Conservation (phyloP, 2,113 vertebrate species). For the Onychostoma macrolepis region DNA sequence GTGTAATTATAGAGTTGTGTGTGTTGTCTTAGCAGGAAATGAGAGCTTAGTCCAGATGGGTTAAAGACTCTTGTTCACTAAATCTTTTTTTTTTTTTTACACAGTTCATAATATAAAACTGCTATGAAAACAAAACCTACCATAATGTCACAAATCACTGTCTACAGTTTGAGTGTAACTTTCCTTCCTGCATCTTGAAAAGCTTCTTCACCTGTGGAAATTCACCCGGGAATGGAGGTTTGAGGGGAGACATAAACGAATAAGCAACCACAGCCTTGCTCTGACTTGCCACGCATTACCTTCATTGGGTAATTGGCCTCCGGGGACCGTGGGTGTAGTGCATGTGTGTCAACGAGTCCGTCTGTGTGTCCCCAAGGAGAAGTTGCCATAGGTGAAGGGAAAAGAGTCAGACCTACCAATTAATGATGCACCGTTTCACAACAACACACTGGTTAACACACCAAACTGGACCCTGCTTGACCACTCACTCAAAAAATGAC, state of each 20-base stretch:
- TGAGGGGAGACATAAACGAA: conserved; percentile 58
- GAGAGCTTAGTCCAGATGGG: conserved; percentile 73
- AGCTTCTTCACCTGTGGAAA: conserved; percentile 20
- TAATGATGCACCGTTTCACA: conserved; percentile 71
- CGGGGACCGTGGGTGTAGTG: conserved; percentile 64
- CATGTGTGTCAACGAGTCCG: conserved; percentile 51
- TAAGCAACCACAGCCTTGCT: conserved; percentile 74
- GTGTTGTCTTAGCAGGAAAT: conserved; percentile 75
- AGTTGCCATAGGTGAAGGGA: conserved; percentile 69
- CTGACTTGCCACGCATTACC: conserved; percentile 73
- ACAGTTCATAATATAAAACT: neutral
- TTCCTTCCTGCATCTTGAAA: conserved; percentile 2
- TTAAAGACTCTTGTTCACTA: conserved; percentile 68
- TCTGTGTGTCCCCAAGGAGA: conserved; percentile 71
- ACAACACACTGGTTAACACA: conserved; percentile 65
- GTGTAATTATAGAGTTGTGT: conserved; percentile 77
- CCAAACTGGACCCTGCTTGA: neutral
- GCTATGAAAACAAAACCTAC: neutral
- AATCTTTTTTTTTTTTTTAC: conserved; percentile 10
- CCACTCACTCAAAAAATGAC: neutral
- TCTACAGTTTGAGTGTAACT: neutral
- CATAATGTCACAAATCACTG: neutral
- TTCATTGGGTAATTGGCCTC: conserved; percentile 83
- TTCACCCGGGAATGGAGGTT: conserved; percentile 47
- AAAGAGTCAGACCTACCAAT: conserved; percentile 72